Percentiles rank a stretch among this genome's conserved stretches.
These are phyloP conservation scores for Neogobius melanostomus DNA, from an alignment of 2,113 vertebrate genomes.

Conservation along the genomic window DNA sequence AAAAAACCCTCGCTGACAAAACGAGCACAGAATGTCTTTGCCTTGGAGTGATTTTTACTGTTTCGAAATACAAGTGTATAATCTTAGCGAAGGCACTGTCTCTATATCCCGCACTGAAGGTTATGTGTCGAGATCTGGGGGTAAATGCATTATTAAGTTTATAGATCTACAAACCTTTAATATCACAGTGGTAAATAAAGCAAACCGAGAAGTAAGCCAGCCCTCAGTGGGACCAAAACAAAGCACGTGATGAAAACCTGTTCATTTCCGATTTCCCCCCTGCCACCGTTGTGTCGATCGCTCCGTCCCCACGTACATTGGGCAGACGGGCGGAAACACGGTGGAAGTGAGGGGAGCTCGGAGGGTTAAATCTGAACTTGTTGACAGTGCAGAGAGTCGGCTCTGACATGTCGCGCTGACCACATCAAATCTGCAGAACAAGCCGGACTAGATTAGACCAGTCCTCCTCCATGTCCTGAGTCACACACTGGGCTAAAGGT, in stretches of 20 bases:
- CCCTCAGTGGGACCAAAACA: too few species aligned
- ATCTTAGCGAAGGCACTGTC: too few species aligned
- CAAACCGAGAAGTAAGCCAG: too few species aligned
- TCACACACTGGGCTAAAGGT: slow-evolving; percentile 19
- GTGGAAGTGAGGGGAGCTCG: not conserved
- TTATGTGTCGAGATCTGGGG: too few species aligned
- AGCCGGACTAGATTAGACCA: not conserved
- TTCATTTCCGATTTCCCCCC: not conserved
- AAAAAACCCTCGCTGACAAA: not conserved
- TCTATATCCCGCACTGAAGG: too few species aligned
- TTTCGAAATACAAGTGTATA: too few species aligned
- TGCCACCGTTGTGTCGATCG: not conserved
- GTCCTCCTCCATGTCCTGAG: not conserved
- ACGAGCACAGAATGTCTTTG: too few species aligned
- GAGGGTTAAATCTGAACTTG: slow-evolving; percentile 30
- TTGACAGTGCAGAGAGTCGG: slow-evolving; percentile 25
- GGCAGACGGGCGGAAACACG: slow-evolving; percentile 15
- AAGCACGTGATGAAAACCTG: not conserved
- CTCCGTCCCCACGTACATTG: not conserved
- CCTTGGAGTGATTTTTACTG: too few species aligned
- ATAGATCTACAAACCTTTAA: too few species aligned
- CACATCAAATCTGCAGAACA: slow-evolving; percentile 26
- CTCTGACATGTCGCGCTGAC: slow-evolving; percentile 7
- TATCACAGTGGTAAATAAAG: too few species aligned
- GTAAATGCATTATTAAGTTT: too few species aligned